Evolutionary conservation across 23 tunicate genomes (phyloP), one percentile per base, ranked within the genome.

Genomic region (Pegea sp.): DNA sequence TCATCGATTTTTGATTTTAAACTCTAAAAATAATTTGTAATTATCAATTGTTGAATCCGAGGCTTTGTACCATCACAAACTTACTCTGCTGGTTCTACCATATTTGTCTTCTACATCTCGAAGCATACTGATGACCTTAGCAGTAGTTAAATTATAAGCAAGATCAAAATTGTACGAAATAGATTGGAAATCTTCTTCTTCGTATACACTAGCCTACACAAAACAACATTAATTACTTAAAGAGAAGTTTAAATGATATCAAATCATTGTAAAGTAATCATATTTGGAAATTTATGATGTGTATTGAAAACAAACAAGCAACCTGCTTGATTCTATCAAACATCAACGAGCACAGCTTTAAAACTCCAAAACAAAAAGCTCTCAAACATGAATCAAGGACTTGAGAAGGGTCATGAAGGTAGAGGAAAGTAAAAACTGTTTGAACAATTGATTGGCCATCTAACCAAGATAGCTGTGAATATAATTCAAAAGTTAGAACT

Each of bases 381-480:
- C 54, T 50, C 42, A 84, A 34, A 44, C 61, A 58, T 42, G 76
- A 53, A 31, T 84, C 84, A 52, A 73, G 69, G 24, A 84, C 68
- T 5, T 64, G 5, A 51, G 68, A 56, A 5, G 95, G 66, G 24
- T 84, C 59, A 33, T 84, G 95, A 22, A 84, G 71, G 49, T 73
- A 84, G 21, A 84, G 42, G 48, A 84, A 84, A 6, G 95, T 84
- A 27, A 84, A 84, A 22, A 84, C 81, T 13, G 76, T 84, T 31
- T 84, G 95, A 26, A 84, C 95, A 4, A 84, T 29, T 1, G 95
- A 69, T 28, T 84, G 95, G 0, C 95, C 95, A n/a, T 84, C 95
- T 1, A 84, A 38, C 95, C 95, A 84, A 42, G 95, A 84, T 0
- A 84, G 33, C 93, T 81, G 57, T 18, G 62, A 62, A 31, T 3